These are phyloP conservation scores for Toxotes chatareus DNA, from an alignment of 2,113 vertebrate species.

Conservation along the genomic window DNA sequence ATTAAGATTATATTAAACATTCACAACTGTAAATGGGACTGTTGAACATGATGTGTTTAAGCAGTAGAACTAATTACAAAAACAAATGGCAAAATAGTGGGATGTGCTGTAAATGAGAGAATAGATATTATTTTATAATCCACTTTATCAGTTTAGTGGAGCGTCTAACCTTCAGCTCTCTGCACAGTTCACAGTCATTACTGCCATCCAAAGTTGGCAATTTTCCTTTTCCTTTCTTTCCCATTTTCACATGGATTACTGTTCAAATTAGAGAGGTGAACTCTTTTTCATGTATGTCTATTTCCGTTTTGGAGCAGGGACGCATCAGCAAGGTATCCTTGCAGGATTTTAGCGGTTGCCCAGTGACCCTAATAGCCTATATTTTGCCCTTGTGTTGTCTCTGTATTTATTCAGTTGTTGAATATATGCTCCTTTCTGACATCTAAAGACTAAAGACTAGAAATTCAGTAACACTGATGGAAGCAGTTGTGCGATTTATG, in stretches of 20 bases:
- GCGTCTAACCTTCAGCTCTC: neutral
- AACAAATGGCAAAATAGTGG: neutral
- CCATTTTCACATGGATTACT: neutral
- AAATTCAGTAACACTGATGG: neutral
- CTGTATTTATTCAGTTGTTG: constrained; percentile 1
- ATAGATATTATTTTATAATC: neutral
- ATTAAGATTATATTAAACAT: neutral
- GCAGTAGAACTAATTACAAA: neutral
- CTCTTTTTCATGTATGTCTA: neutral
- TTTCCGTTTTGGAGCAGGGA: neutral
- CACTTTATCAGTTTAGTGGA: neutral
- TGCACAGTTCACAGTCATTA: neutral
- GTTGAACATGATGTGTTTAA: neutral
- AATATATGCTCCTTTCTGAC: neutral
- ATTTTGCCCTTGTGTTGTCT: neutral
- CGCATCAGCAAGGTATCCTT: neutral
- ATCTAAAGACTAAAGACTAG: too few relatives aligned
- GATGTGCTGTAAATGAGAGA: neutral
- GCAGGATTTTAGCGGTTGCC: neutral
- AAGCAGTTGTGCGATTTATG: neutral
- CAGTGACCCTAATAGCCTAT: neutral
- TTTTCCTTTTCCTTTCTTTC: neutral
- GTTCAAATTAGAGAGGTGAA: neutral
- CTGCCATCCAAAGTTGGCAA: neutral
- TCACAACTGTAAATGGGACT: neutral